phyloP scores from a whole-genome alignment of 1,140 invertebrate species.

The Lordiphosa stackelbergi region DNA sequence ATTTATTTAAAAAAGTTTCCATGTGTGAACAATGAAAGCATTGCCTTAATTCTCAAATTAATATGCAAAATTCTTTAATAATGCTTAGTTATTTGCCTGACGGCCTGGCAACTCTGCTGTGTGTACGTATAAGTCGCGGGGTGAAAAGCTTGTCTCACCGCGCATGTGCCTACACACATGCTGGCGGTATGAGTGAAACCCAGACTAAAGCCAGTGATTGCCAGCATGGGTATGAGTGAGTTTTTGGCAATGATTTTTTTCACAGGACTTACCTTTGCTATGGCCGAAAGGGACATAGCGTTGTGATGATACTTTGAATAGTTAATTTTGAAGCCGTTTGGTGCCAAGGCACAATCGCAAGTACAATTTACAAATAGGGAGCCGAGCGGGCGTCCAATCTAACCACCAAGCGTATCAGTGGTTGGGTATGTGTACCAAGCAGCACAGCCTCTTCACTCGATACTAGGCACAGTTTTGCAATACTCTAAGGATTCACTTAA shows the following conservation, averaged over 20 bases:
- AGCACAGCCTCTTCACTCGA: too few species aligned
- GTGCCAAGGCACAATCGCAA: constrained; percentile 45
- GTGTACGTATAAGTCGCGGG: constrained; percentile 9
- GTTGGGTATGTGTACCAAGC: too few species aligned
- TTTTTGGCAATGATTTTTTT: constrained; percentile 45
- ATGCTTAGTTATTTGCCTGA: neutral
- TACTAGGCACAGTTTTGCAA: too few species aligned
- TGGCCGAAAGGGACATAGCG: constrained; percentile 77
- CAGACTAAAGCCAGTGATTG: constrained; percentile 37
- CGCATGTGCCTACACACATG: constrained; percentile 28
- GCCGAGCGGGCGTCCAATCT: constrained; percentile 2
- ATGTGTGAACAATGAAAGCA: too few species aligned
- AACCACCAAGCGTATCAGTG: neutral
- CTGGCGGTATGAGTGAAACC: constrained; percentile 47
- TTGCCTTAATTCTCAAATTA: too few species aligned
- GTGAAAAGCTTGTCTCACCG: too few species aligned
- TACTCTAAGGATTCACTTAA: neutral
- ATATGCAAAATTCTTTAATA: too few species aligned
- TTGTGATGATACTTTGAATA: constrained; percentile 78
- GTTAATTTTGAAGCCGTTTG: constrained; percentile 77
- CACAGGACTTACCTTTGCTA: constrained; percentile 74
- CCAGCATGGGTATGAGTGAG: constrained; percentile 53
- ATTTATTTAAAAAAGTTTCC: too few species aligned
- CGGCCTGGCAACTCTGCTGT: constrained; percentile 36
- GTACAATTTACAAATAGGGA: constrained; percentile 5